Conservation (phyloP, 2,888 invertebrate species). For the Ctena decussata region DNA sequence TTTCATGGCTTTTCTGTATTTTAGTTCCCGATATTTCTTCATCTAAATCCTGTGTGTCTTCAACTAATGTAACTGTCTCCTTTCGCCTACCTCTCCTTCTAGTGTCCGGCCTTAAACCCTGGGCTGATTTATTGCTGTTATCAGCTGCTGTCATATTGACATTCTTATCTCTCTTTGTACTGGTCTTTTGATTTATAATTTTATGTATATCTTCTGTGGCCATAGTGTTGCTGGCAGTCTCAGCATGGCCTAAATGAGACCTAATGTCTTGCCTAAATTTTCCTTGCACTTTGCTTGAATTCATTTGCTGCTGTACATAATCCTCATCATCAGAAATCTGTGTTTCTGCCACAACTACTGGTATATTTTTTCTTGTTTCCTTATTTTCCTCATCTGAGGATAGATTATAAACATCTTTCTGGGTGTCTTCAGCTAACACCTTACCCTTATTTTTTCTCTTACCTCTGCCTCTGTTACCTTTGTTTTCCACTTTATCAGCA, state of each 20-base stretch:
- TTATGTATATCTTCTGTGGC: not conserved
- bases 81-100: not conserved
- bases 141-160: not conserved
- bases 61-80: conserved; percentile 23
- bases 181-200: not conserved
- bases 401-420: not conserved
- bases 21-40: not conserved
- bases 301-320: not conserved
- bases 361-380: not conserved
- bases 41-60: conserved; percentile 45
- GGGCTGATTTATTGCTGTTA: not conserved
- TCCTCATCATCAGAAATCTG: conserved; percentile 19
- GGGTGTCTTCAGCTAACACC: conserved; percentile 49
- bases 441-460: not conserved
- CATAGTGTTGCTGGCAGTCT: not conserved
- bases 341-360: conserved; percentile 22
- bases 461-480: not conserved
- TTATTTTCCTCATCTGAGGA: conserved; percentile 11
- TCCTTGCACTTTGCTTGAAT: not conserved
- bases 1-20: too few relatives aligned
- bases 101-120: not conserved
- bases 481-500: not conserved
- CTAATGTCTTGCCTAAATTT: not conserved
- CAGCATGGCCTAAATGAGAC: not conserved
- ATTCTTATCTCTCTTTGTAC: not conserved